Evolutionary conservation across 2,113 vertebrate genomes (phyloP).

Genomic region (Menidia beryllina): DNA sequence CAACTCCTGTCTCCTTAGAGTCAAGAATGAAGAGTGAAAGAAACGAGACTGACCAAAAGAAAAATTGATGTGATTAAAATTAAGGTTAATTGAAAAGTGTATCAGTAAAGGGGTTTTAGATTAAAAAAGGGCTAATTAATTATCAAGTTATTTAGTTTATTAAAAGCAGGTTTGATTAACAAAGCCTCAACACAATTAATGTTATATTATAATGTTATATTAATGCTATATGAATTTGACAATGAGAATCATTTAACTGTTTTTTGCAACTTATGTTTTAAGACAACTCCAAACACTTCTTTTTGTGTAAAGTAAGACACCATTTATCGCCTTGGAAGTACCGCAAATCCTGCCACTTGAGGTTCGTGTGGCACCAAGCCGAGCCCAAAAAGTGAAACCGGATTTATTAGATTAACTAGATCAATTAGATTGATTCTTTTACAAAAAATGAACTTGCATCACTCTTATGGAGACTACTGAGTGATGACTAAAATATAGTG

Average conservation of each 20-base stretch:
- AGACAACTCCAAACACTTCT: too few relatives aligned
- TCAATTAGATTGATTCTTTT: neutral
- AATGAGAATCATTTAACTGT: neutral
- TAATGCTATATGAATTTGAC: too few relatives aligned
- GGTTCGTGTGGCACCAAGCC: neutral
- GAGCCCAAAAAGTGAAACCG: neutral
- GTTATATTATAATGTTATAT: neutral
- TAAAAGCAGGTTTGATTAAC: conserved; percentile 12
- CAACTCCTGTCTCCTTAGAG: neutral
- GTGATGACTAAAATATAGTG: conserved; percentile 6
- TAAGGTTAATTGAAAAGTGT: neutral
- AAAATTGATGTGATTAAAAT: neutral
- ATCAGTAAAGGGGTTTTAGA: too few relatives aligned
- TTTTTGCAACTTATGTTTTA: neutral
- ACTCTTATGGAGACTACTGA: conserved; percentile 1
- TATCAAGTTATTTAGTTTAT: neutral
- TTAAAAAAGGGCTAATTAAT: too few relatives aligned
- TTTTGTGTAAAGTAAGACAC: too few relatives aligned
- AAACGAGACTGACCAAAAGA: neutral
- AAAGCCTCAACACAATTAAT: conserved; percentile 5
- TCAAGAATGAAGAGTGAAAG: neutral
- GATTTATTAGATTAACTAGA: conserved; percentile 10
- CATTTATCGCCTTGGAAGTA: too few relatives aligned
- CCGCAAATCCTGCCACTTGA: neutral
- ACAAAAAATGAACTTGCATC: conserved; percentile 15